A percentile compares a stretch with the other conserved stretches of the same genome.
Evolutionary conservation across 2,113 vertebrate genomes (phyloP).

Genomic region (Megalops atlanticus): DNA sequence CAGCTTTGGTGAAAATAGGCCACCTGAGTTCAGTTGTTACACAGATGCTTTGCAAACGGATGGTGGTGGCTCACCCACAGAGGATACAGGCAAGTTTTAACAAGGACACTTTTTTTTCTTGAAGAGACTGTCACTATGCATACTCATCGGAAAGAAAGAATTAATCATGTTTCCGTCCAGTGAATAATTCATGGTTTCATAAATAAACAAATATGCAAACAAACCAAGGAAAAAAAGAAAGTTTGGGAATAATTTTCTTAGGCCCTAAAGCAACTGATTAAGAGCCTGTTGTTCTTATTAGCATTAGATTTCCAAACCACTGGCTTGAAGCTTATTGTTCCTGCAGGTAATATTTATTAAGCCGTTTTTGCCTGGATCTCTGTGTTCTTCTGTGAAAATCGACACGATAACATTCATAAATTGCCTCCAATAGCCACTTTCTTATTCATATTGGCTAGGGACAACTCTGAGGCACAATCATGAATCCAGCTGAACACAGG

Average conservation of each 20-base stretch:
- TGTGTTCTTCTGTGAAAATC: not conserved
- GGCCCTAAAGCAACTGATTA: not conserved
- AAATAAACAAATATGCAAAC: constrained; percentile 67
- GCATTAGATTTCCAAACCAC: not conserved
- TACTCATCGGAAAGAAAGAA: constrained; percentile 56
- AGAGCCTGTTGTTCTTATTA: not conserved
- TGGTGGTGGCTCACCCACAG: no score
- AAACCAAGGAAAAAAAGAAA: constrained; percentile 55
- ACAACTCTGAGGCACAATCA: no score
- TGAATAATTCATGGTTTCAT: constrained; percentile 69
- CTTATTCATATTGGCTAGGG: no score
- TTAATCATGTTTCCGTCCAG: constrained; percentile 67
- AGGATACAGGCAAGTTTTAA: not conserved
- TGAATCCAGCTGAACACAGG: no score
- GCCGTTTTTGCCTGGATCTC: not conserved
- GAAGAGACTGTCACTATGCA: constrained; percentile 56
- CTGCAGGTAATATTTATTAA: not conserved
- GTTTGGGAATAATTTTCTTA: constrained; percentile 16
- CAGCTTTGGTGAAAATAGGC: constrained; percentile 1
- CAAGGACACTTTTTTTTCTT: constrained; percentile 40
- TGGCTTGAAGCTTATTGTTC: not conserved
- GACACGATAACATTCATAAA: no score
- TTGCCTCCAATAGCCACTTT: no score
- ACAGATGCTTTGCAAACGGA: not conserved
- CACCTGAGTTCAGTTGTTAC: not conserved